These are phyloP conservation scores for Phyto melanocephala DNA, from an alignment of 2,888 invertebrate species.

Conservation along the genomic window DNA sequence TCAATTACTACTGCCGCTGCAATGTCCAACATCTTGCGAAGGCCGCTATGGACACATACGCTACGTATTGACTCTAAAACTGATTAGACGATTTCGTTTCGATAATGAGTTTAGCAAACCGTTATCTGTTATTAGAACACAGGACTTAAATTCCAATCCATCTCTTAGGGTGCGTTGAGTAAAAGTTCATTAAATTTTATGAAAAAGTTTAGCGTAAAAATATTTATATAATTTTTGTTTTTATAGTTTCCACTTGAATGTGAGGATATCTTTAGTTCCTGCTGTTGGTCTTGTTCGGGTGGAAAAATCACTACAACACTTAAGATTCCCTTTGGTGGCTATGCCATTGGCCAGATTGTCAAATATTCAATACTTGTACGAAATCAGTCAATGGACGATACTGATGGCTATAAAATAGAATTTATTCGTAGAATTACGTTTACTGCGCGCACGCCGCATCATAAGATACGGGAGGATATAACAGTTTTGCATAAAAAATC, in stretches of 20 bases:
- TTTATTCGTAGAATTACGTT: conserved; percentile 67
- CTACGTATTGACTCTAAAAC: conserved; percentile 85
- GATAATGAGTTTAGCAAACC: conserved; percentile 70
- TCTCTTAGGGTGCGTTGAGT: not conserved
- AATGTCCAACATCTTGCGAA: conserved; percentile 87
- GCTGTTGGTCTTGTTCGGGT: conserved; percentile 71
- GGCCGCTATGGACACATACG: conserved; percentile 85
- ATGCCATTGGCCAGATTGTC: conserved; percentile 85
- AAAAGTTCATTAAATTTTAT: no score
- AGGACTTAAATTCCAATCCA: conserved; percentile 83
- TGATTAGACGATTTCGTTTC: conserved; percentile 90
- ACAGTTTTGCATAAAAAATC: conserved; percentile 52
- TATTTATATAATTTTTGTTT: no score
- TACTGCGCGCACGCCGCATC: conserved; percentile 66
- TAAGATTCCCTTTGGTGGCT: conserved; percentile 83
- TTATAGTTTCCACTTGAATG: conserved; percentile 59
- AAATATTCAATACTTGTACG: conserved; percentile 84
- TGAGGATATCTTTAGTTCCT: conserved; percentile 56
- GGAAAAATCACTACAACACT: conserved; percentile 68
- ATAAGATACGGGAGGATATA: conserved; percentile 44
- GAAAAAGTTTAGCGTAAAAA: no score
- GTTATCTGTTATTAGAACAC: conserved; percentile 86
- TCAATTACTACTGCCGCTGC: conserved; percentile 80
- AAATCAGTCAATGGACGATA: conserved; percentile 79
- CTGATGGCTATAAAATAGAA: conserved; percentile 65